Percentiles rank a stretch among this genome's conserved stretches.
Conservation (phyloP, 2,797 vertebrate genomes). For the Valencia hispanica region DNA sequence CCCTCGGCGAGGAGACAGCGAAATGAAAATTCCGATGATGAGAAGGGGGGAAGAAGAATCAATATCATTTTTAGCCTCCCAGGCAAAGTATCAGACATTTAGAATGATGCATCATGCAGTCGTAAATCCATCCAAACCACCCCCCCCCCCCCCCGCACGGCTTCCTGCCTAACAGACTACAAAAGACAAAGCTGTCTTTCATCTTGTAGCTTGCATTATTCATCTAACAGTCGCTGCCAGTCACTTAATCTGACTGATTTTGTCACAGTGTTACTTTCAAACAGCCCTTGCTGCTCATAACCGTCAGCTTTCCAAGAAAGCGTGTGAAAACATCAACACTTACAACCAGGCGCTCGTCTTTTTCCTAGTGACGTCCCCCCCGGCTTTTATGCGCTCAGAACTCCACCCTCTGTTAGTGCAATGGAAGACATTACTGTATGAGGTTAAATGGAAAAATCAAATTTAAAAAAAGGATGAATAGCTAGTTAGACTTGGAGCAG, state of each 20-base stretch:
- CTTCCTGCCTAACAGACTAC: conserved; percentile 67
- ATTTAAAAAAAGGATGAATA: conserved; percentile 27
- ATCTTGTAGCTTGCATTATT: conserved; percentile 71
- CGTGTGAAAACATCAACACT: conserved; percentile 15
- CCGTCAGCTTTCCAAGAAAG: conserved; percentile 23
- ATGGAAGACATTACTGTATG: conserved; percentile 36
- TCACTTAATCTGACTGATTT: conserved; percentile 70
- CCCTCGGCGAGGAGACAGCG: conserved; percentile 35
- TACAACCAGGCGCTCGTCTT: conserved; percentile 1
- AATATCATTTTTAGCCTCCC: conserved; percentile 51
- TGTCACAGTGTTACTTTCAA: conserved; percentile 57
- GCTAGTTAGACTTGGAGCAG: conserved; percentile 47
- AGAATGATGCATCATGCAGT: conserved; percentile 48
- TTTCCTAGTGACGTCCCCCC: background rate
- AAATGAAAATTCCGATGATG: conserved; percentile 64
- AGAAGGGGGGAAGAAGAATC: conserved; percentile 49
- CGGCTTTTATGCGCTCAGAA: conserved; percentile 16
- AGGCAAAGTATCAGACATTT: conserved; percentile 68
- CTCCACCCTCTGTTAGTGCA: conserved; percentile 23
- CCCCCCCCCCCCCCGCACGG: conserved; percentile 30
- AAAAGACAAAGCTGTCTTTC: conserved; percentile 70
- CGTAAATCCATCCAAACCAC: conserved; percentile 45
- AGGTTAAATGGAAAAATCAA: conserved; percentile 47
- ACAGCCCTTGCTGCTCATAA: conserved; percentile 18
- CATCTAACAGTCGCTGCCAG: conserved; percentile 56